Evolutionary conservation across 2,113 vertebrate species (phyloP).

Genomic region (Oryzias curvinotus): DNA sequence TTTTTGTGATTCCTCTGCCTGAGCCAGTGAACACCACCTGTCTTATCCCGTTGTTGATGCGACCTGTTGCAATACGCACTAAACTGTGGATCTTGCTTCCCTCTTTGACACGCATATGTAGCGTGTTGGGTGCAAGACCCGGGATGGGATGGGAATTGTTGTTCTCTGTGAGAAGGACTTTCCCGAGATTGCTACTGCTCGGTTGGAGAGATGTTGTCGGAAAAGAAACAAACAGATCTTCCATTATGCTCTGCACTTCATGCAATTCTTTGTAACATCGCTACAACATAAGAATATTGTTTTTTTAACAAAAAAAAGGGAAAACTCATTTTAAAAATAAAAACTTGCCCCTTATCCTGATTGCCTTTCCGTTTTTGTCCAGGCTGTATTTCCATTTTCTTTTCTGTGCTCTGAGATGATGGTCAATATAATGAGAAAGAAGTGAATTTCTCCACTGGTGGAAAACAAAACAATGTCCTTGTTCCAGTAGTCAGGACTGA

Average conservation of each 20-base stretch:
- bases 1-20: conserved; percentile 88
- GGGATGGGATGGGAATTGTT: conserved; percentile 78
- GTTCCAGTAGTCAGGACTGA: conserved; percentile 53
- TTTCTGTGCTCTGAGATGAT: conserved; percentile 30
- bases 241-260: conserved; percentile 18
- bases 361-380: conserved; percentile 24
- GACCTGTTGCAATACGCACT: conserved; percentile 85
- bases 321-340: conserved; percentile 16
- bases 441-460: conserved; percentile 49
- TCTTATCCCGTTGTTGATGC: conserved; percentile 73
- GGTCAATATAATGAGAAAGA: conserved; percentile 32
- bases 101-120: conserved; percentile 92
- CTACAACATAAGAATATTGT: conserved; percentile 2
- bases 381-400: conserved; percentile 20
- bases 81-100: conserved; percentile 93
- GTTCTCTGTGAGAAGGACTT: conserved; percentile 81
- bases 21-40: conserved; percentile 90
- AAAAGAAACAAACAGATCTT: conserved; percentile 18
- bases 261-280: conserved; percentile 10
- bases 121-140: conserved; percentile 73
- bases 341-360: conserved; percentile 41
- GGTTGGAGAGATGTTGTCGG: conserved; percentile 28
- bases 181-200: conserved; percentile 82
- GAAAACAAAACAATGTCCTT: conserved; percentile 60
- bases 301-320: too few species aligned